Evolutionary conservation across 1,140 invertebrate species (phyloP).

Genomic region (Brachionus rubens): DNA sequence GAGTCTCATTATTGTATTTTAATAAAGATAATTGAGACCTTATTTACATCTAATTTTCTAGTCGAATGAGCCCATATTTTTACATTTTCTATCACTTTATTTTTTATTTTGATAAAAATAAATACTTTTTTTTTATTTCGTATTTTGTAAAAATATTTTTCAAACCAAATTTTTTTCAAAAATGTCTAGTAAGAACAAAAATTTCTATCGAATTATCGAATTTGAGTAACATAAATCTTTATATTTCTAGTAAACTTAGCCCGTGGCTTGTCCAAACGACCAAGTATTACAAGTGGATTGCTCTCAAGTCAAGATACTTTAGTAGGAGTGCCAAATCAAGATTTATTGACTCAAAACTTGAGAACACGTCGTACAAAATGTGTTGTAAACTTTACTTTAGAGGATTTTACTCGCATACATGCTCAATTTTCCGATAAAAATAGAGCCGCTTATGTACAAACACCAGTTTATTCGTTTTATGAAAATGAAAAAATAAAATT

Average conservation of each 20-base stretch:
- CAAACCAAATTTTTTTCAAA: no score
- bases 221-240: not conserved
- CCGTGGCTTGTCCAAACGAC: not conserved
- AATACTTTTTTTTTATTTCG: no score
- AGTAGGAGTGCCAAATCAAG: constrained; percentile 4
- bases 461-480: constrained; percentile 11
- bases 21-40: constrained; percentile 31
- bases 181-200: no score
- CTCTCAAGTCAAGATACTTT: not conserved
- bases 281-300: not conserved
- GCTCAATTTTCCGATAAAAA: constrained; percentile 38
- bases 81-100: not conserved
- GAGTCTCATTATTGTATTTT: constrained; percentile 14
- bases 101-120: not conserved
- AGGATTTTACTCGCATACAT: constrained; percentile 32
- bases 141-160: no score
- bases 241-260: not conserved
- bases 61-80: constrained; percentile 22
- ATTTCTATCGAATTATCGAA: no score
- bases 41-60: constrained; percentile 33
- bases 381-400: constrained; percentile 12
- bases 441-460: constrained; percentile 7
- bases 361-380: constrained; percentile 21
- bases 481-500: constrained; percentile 38
- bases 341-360: not conserved